These are phyloP conservation scores for Ashinkailepas kermadecensis DNA, from an alignment of 2,888 invertebrate species.

Conservation along the genomic window DNA sequence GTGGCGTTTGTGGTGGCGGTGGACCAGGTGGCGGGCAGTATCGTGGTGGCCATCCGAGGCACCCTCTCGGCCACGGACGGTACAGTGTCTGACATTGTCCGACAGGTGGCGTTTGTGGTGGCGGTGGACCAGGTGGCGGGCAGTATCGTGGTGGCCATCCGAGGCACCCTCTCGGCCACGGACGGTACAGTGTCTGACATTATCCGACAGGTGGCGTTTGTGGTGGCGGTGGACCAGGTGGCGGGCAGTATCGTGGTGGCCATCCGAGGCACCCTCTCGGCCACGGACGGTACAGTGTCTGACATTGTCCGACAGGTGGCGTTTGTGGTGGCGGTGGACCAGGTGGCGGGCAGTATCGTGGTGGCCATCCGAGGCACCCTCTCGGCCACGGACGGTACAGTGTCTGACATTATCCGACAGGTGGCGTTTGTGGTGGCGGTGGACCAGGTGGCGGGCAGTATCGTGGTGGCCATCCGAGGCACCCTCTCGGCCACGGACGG, in stretches of 20 bases:
- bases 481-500: slow-evolving; percentile 75
- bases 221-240: slow-evolving; percentile 73
- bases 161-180: slow-evolving; percentile 75
- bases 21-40: slow-evolving; percentile 68
- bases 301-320: slow-evolving; percentile 56
- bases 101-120: slow-evolving; percentile 76
- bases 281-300: slow-evolving; percentile 67
- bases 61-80: slow-evolving; percentile 75
- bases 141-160: slow-evolving; percentile 70
- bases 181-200: slow-evolving; percentile 56
- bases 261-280: slow-evolving; percentile 75
- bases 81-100: slow-evolving; percentile 31
- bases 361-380: slow-evolving; percentile 78
- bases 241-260: slow-evolving; percentile 70
- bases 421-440: slow-evolving; percentile 78
- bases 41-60: slow-evolving; percentile 76
- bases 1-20: slow-evolving; percentile 78
- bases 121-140: slow-evolving; percentile 70
- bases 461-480: slow-evolving; percentile 76
- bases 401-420: slow-evolving; percentile 46
- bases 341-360: slow-evolving; percentile 68
- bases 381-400: slow-evolving; percentile 71
- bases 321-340: slow-evolving; percentile 77
- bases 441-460: slow-evolving; percentile 68
- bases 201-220: slow-evolving; percentile 66